phyloP scores from a whole-genome alignment of 1,140 invertebrate species.

The Macrobrachium nipponense region DNA sequence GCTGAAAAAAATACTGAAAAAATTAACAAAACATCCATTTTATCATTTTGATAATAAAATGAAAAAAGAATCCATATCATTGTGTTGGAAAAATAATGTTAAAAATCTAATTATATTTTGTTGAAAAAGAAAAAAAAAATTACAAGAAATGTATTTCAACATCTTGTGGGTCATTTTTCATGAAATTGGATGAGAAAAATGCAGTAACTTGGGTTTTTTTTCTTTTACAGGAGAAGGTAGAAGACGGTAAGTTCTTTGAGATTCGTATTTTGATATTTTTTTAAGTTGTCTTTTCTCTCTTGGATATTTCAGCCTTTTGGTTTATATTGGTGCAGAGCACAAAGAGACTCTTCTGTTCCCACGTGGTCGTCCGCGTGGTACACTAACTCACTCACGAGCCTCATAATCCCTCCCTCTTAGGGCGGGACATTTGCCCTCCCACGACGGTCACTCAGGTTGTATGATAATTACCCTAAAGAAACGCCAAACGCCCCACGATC shows the following conservation, averaged over 20 bases:
- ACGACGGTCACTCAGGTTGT: slow-evolving; percentile 46
- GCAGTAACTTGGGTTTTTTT: not conserved
- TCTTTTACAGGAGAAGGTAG: not conserved
- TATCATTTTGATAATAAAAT: too few species aligned
- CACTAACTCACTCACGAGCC: slow-evolving; percentile 59
- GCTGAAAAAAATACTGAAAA: too few species aligned
- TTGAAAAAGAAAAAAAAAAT: too few species aligned
- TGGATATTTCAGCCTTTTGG: slow-evolving; percentile 15
- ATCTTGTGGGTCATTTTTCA: not conserved
- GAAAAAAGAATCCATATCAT: too few species aligned
- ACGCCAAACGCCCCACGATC: too few species aligned
- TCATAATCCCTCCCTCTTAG: slow-evolving; percentile 58
- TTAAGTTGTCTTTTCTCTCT: too few species aligned
- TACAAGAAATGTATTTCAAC: too few species aligned
- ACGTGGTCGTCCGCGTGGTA: slow-evolving; percentile 53
- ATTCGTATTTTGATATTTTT: too few species aligned
- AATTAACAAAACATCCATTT: too few species aligned
- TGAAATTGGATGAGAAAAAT: not conserved
- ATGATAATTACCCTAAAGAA: slow-evolving; percentile 10
- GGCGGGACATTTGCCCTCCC: slow-evolving; percentile 55
- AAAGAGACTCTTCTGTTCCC: slow-evolving; percentile 34
- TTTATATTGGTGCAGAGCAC: slow-evolving; percentile 18
- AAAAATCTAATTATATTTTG: too few species aligned
- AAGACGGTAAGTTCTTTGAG: too few species aligned
- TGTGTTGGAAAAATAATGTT: too few species aligned